These are phyloP conservation scores for Idaea dimidiata DNA, from an alignment of 2,888 invertebrate genomes.

Conservation along the genomic window DNA sequence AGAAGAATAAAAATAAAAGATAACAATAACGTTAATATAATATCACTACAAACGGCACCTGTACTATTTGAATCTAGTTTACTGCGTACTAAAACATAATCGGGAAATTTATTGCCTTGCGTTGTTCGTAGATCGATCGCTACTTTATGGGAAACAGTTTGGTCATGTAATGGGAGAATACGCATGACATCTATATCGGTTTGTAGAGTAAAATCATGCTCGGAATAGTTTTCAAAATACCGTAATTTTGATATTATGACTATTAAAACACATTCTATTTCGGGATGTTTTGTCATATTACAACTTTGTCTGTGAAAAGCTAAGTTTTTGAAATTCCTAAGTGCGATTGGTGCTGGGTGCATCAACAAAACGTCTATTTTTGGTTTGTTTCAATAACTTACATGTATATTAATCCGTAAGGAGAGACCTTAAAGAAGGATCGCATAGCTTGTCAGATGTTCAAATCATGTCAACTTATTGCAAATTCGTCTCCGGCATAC, in stretches of 20 bases:
- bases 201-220: slow-evolving; percentile 10
- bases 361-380: too few species aligned
- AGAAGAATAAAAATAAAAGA: neutral
- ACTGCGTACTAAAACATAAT: slow-evolving; percentile 50
- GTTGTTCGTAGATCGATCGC: slow-evolving; percentile 22
- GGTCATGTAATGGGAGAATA: slow-evolving; percentile 10
- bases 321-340: too few species aligned
- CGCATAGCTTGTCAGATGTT: too few species aligned
- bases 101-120: slow-evolving; percentile 42
- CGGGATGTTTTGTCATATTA: too few species aligned
- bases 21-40: slow-evolving; percentile 60
- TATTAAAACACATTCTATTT: neutral
- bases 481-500: too few species aligned
- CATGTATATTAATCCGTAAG: too few species aligned
- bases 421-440: slow-evolving; percentile 10
- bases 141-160: slow-evolving; percentile 28
- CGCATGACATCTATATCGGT: slow-evolving; percentile 7
- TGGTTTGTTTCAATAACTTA: neutral
- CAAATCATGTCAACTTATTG: too few species aligned
- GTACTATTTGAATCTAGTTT: slow-evolving; percentile 42
- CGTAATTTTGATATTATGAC: neutral
- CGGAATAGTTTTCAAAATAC: neutral
- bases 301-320: too few species aligned
- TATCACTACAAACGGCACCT: slow-evolving; percentile 27
- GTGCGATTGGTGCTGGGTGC: too few species aligned